Percentiles rank a stretch among this genome's conserved stretches.
These are phyloP conservation scores for Zaprionus bogoriensis DNA, from an alignment of 2,888 invertebrate genomes.

Conservation along the genomic window DNA sequence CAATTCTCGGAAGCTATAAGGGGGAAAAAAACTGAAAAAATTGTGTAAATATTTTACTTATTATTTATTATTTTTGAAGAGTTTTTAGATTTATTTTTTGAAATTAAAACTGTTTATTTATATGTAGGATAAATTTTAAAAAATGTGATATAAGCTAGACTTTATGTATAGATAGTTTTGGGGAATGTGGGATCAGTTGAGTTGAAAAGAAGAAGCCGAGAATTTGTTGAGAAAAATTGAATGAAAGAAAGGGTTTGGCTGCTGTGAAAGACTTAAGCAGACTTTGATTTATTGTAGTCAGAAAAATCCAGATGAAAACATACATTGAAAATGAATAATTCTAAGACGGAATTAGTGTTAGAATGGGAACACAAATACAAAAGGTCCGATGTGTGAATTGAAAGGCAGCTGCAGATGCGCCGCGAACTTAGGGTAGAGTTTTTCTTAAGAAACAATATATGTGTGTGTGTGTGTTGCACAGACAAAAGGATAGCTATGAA, in stretches of 20 bases:
- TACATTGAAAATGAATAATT: conserved; percentile 35
- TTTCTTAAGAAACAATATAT: conserved; percentile 63
- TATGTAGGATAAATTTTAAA: no score
- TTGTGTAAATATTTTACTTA: no score
- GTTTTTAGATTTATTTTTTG: no score
- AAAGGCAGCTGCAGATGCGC: conserved; percentile 42
- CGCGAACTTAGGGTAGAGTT: conserved; percentile 28
- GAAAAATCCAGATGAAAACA: conserved; percentile 17
- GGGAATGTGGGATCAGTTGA: no score
- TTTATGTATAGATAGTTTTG: no score
- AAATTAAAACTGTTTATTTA: no score
- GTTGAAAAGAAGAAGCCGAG: no score
- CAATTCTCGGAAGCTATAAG: no score
- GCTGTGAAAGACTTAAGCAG: neutral
- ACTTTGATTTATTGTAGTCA: conserved; percentile 5
- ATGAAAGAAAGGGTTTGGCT: neutral
- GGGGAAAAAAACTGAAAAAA: no score
- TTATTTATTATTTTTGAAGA: no score
- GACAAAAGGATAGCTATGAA: conserved; percentile 29
- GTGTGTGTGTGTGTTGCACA: neutral
- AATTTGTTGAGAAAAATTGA: no score
- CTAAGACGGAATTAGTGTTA: conserved; percentile 31
- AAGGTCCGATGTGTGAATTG: conserved; percentile 49
- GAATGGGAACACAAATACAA: conserved; percentile 21
- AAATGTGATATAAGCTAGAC: no score